Evolutionary conservation across 1,140 invertebrate species (phyloP).

Genomic region (Leptopilina boulardi): DNA sequence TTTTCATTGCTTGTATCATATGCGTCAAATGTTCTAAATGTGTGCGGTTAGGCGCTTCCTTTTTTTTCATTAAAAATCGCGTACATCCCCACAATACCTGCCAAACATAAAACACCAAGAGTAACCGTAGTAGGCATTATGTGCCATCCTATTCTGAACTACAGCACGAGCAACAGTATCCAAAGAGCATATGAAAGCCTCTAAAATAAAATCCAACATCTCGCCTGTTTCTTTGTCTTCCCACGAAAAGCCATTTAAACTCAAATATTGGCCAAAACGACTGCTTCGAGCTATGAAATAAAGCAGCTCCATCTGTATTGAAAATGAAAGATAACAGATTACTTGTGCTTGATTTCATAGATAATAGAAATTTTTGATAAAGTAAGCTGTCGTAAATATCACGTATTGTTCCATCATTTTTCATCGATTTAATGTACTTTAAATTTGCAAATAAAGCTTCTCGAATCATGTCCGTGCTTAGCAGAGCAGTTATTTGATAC

Average conservation of each 20-base stretch:
- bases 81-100: background rate
- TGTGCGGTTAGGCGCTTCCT: background rate
- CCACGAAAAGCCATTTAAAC: conserved; percentile 1
- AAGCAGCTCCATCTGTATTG: conserved; percentile 4
- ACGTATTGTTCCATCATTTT: background rate
- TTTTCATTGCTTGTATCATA: background rate
- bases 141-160: conserved; percentile 25
- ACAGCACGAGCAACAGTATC: conserved; percentile 38
- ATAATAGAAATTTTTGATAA: conserved; percentile 17
- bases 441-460: too few relatives aligned
- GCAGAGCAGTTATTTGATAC: too few relatives aligned
- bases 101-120: conserved; percentile 24
- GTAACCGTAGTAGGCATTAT: conserved; percentile 31
- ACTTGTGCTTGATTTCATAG: too few relatives aligned
- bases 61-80: background rate
- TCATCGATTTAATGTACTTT: too few relatives aligned
- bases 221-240: background rate
- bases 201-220: conserved; percentile 10
- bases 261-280: conserved; percentile 32
- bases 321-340: too few relatives aligned
- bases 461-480: too few relatives aligned
- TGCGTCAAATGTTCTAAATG: background rate
- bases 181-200: conserved; percentile 31
- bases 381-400: conserved; percentile 30
- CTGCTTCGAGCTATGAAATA: conserved; percentile 19